These are phyloP conservation scores for Ascaphus truei DNA, from an alignment of 2,113 vertebrate species.

Conservation along the genomic window DNA sequence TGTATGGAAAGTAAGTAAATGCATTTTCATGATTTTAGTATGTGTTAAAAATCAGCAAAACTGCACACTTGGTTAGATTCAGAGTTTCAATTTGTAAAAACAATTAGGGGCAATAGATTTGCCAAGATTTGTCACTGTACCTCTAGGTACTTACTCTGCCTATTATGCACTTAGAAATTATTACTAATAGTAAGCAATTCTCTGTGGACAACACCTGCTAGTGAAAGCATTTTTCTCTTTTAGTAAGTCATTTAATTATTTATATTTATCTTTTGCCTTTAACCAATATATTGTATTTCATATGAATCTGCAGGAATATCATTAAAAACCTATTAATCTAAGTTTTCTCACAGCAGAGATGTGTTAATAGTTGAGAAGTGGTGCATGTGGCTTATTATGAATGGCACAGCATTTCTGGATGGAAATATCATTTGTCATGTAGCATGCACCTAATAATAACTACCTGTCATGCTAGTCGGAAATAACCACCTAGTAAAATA, in stretches of 20 bases:
- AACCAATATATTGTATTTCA: background rate
- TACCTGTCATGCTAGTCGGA: too few species aligned
- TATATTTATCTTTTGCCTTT: background rate
- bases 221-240: background rate
- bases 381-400: background rate
- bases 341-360: background rate
- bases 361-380: background rate
- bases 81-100: too few species aligned
- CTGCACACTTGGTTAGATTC: background rate
- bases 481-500: too few species aligned
- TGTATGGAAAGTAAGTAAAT: conserved; percentile 44
- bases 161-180: too few species aligned
- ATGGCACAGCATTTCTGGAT: too few species aligned
- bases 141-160: too few species aligned
- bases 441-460: too few species aligned
- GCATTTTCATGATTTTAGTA: conserved; percentile 43
- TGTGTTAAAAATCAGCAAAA: conserved; percentile 42
- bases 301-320: background rate
- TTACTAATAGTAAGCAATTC: too few species aligned
- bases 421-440: too few species aligned
- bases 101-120: too few species aligned
- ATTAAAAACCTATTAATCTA: background rate
- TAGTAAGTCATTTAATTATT: background rate
- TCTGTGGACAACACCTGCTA: too few species aligned
- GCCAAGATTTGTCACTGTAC: too few species aligned